Base-by-base conservation (phyloP, 2,888 invertebrate species). In the Zaprionus lineosus region DNA sequence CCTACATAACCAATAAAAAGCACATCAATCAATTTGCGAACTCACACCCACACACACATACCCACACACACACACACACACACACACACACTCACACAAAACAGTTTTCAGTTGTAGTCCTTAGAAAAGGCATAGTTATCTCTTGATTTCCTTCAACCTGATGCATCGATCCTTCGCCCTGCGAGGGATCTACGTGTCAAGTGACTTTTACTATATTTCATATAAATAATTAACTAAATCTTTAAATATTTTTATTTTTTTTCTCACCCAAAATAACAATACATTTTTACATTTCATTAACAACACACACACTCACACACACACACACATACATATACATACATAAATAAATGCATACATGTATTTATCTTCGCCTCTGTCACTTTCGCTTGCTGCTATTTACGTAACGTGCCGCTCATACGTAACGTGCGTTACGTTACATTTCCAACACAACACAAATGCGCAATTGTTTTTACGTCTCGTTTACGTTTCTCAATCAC, bases 1-100 rank as follows among this genome's bases (percentile, higher is more conserved):
- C 47, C 63, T 65, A 64, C 74, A 82, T 79, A 79, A 83, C 65
- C 76, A 68, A 83, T 69, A 75, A 63, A 79, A 82, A 79, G 79
- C 83, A 83, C 83, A 83, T 74, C 50, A 63, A 70, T 15, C 61
- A 55, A 64, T 63, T 65, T 63, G 64, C 67, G 3, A 67, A 53
- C 59, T 19, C 37, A 19, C 33, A 36, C 33, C 9, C 40, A 18
- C 36, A 14, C 12, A 26, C 4, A 21, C 39, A n/a, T 16, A 24
- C 15, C 14, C 7, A 28, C 28, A 19, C 14, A 21, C 12, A 36
- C 26, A 28, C 31, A 51, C 55, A 29, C 53, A 14, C 34, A 53
- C 47, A 16, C 34, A 16, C 9, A 19, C 40, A 28, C 12, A 24
- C 37, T 4, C 5, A 12, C 43, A 31, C 34, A 47, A 29, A 14